Base-by-base conservation (phyloP, 1,140 invertebrate genomes). In the Dinothrombium tinctorium region DNA sequence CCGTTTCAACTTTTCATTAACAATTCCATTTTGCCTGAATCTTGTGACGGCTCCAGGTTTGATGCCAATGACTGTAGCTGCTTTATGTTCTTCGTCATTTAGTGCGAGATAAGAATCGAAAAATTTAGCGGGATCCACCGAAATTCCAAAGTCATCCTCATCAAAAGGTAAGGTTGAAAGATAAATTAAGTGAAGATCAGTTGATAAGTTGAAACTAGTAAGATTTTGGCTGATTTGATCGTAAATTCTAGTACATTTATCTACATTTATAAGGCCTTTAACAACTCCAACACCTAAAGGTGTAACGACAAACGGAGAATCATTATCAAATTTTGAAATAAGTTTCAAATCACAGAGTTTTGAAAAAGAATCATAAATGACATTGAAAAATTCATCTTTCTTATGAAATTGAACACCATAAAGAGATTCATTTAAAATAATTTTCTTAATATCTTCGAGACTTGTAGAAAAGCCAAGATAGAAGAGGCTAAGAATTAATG, bases 261-360 rank as follows among this genome's bases (percentile, higher is more conserved):
- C 54, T 38, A 80, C 61, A 47, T 77, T 70, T 19, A 86, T 68
- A 37, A 66, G 68, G 73, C 76, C 79, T 71, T 78, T 83, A 50
- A 82, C 74, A 24, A 79, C 74, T 15, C 81, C 80, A 51, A 60
- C 65, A 23, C 80, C 82, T 14, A 86, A 63, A 46, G 62, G 62
- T 47, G 71, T 78, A 15, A 78, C 61, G 40, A 22, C 12, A 15
- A 24, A 8, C 6, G 25, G 17, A n/a, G 15, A 11, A 12, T 19
- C 15, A 20, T 21, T 21, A 26, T 38, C 25, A 25, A 14, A 31
- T 42, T 37, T 11, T 28, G 7, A 7, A 11, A 45, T 24, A 26
- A 43, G 35, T 35, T 19, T 15, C 40, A 43, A 15, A 28, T 40
- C 29, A 11, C 42, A 31, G 14, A 53, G 37, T 7, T 23, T 44